Conservation (phyloP, 2,888 invertebrate species). For the Netelia fuscicornis region DNA sequence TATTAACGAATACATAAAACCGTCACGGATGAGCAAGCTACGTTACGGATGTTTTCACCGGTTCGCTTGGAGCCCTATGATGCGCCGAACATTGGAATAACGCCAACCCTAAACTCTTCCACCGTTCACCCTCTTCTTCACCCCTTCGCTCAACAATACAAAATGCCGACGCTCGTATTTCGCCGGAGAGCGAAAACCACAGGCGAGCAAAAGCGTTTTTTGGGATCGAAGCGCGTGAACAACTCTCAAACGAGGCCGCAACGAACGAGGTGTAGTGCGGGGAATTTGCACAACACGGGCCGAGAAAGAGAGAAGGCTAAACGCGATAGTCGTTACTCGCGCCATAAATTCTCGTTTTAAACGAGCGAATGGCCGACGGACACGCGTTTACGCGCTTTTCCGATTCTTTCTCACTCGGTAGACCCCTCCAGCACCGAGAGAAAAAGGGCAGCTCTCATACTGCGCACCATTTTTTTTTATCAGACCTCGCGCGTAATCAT, state of each 20-base stretch:
- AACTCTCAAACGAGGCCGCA: slow-evolving; percentile 59
- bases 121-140: slow-evolving; percentile 39
- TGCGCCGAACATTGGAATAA: slow-evolving; percentile 71
- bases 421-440: slow-evolving; percentile 5
- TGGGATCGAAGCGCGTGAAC: slow-evolving; percentile 40
- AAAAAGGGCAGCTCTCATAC: slow-evolving; percentile 8
- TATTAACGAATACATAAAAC: slow-evolving; percentile 73
- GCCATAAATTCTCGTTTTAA: slow-evolving; percentile 73
- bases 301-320: slow-evolving; percentile 59
- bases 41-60: slow-evolving; percentile 74
- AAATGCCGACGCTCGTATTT: slow-evolving; percentile 63
- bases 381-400: slow-evolving; percentile 61
- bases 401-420: slow-evolving; percentile 25
- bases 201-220: slow-evolving; percentile 52
- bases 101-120: slow-evolving; percentile 68
- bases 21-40: slow-evolving; percentile 69
- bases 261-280: slow-evolving; percentile 23
- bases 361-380: slow-evolving; percentile 59
- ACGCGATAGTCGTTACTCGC: slow-evolving; percentile 72
- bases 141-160: slow-evolving; percentile 54
- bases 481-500: slow-evolving; percentile 44
- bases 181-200: slow-evolving; percentile 43
- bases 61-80: slow-evolving; percentile 39
- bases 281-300: slow-evolving; percentile 17
- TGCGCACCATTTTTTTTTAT: slow-evolving; percentile 11